These are phyloP conservation scores for Meloidogyne floridensis DNA, from an alignment of 1,140 invertebrate species.

Conservation along the genomic window DNA sequence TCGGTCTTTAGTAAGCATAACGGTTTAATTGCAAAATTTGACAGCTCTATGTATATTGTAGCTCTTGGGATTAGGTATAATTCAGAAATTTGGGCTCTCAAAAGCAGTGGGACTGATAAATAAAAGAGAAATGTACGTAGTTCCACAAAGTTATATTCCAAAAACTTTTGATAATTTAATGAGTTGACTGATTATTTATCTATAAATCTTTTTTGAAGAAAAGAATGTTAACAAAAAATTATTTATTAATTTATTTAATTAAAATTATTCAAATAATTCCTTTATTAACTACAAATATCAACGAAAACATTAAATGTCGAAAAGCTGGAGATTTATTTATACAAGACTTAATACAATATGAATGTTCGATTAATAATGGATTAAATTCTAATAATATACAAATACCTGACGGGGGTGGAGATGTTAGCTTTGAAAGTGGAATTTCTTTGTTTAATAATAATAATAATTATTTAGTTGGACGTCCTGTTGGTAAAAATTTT, in stretches of 20 bases:
- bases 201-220: no score
- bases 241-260: neutral
- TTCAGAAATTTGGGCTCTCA: no score
- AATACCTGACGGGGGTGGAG: neutral
- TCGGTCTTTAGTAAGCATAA: no score
- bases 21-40: no score
- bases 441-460: neutral
- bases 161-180: no score
- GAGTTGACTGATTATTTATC: no score
- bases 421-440: constrained; percentile 34
- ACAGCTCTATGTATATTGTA: no score
- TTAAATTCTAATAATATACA: neutral
- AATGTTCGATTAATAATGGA: constrained; percentile 26
- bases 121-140: no score
- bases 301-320: constrained; percentile 31
- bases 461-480: constrained; percentile 27
- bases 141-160: no score
- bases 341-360: constrained; percentile 41
- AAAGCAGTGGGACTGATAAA: no score
- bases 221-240: neutral
- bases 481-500: constrained; percentile 22
- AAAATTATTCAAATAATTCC: neutral
- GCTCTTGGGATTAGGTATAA: no score
- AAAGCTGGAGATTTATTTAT: constrained; percentile 38
- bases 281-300: neutral